Percentiles rank a stretch among this genome's conserved stretches.
Evolutionary conservation across 2,888 invertebrate species (phyloP).

Genomic region (Hydrotaea cyrtoneurina): DNA sequence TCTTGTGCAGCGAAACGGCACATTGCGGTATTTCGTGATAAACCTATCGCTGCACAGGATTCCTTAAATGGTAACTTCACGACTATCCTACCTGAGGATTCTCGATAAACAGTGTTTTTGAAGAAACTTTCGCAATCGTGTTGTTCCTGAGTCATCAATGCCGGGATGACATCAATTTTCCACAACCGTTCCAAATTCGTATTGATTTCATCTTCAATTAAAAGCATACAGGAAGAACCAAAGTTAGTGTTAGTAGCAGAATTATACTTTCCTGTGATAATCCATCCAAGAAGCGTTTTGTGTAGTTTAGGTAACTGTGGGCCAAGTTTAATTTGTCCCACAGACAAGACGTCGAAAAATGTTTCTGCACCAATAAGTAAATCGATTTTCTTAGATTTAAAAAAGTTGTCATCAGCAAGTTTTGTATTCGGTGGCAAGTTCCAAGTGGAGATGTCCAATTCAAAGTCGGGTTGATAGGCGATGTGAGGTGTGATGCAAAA

Average conservation of each 20-base stretch:
- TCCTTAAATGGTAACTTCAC: slow-evolving; percentile 54
- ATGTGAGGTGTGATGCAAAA: slow-evolving; percentile 64
- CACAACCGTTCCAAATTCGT: slow-evolving; percentile 32
- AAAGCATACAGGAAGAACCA: slow-evolving; percentile 13
- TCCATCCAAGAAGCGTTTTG: slow-evolving; percentile 61
- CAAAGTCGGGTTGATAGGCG: slow-evolving; percentile 47
- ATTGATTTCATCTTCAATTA: slow-evolving; percentile 36
- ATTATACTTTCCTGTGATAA: slow-evolving; percentile 47
- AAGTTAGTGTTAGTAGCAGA: neutral
- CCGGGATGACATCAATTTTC: neutral
- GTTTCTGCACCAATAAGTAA: slow-evolving; percentile 56
- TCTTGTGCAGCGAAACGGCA: slow-evolving; percentile 38
- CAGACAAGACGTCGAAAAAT: slow-evolving; percentile 61
- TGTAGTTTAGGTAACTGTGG: slow-evolving; percentile 54
- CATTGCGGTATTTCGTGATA: slow-evolving; percentile 34
- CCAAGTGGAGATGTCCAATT: slow-evolving; percentile 48
- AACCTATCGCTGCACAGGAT: slow-evolving; percentile 18
- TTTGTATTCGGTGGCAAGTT: slow-evolving; percentile 54
- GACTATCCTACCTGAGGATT: slow-evolving; percentile 47
- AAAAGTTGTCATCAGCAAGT: slow-evolving; percentile 57
- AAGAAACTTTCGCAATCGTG: slow-evolving; percentile 49
- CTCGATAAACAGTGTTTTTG: slow-evolving; percentile 23
- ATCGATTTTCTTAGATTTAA: slow-evolving; percentile 59
- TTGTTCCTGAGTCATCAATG: slow-evolving; percentile 20
- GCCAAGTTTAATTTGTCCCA: slow-evolving; percentile 60